phyloP scores from a whole-genome alignment of 2,113 vertebrate genomes.

The Neoarius graeffei region DNA sequence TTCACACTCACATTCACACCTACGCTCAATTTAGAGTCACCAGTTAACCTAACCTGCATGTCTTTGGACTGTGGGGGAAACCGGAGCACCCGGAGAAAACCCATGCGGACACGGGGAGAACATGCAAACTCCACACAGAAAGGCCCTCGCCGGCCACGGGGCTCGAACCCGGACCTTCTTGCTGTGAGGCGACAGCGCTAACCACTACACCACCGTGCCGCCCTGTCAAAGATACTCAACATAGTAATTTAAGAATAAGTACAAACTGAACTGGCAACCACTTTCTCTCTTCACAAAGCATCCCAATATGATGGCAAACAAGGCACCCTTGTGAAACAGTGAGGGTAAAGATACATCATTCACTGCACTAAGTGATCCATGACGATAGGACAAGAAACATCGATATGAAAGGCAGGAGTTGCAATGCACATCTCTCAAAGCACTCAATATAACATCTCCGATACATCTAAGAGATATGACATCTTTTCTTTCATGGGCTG shows the following conservation, averaged over 20 bases:
- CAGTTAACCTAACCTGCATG: too few species aligned
- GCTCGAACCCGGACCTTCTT: too few species aligned
- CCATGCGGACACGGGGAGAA: too few species aligned
- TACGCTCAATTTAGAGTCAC: too few species aligned
- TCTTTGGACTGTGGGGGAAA: too few species aligned
- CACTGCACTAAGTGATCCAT: slow-evolving; percentile 31
- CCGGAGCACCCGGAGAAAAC: too few species aligned
- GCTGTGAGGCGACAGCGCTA: too few species aligned
- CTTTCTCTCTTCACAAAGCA: slow-evolving; percentile 21
- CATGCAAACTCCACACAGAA: too few species aligned
- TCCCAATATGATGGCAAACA: slow-evolving; percentile 25
- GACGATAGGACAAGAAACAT: not conserved
- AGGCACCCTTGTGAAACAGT: slow-evolving; percentile 39
- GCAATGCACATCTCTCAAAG: not conserved
- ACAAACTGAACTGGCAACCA: slow-evolving; percentile 39
- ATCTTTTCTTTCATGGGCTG: slow-evolving; percentile 2
- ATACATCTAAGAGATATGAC: not conserved
- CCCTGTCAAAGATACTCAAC: slow-evolving; percentile 12
- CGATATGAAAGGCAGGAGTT: not conserved
- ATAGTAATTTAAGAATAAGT: slow-evolving; percentile 30
- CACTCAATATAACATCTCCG: not conserved
- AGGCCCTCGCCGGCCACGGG: too few species aligned
- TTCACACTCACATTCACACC: too few species aligned
- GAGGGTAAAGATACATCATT: slow-evolving; percentile 28
- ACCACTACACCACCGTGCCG: too few species aligned